Evolutionary conservation across 1,140 invertebrate species (phyloP).

Genomic region (Drosophila neocordata): DNA sequence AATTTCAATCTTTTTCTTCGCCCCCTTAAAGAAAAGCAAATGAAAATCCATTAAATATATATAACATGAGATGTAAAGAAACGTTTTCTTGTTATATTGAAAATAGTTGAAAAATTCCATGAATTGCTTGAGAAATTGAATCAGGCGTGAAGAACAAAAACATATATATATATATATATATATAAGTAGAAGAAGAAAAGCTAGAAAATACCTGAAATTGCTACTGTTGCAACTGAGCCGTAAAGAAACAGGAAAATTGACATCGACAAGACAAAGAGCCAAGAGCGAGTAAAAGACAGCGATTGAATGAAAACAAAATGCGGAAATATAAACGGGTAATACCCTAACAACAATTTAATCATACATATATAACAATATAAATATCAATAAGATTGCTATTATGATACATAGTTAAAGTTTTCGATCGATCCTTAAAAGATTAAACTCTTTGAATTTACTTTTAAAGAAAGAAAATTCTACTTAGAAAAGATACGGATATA

Average conservation of each 20-base stretch:
- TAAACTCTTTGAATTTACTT: too few relatives aligned
- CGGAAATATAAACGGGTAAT: too few relatives aligned
- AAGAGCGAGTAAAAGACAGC: background rate
- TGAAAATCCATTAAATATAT: background rate
- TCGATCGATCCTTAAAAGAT: too few relatives aligned
- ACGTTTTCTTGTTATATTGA: too few relatives aligned
- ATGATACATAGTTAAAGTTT: too few relatives aligned
- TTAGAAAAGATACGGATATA: too few relatives aligned
- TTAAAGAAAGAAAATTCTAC: too few relatives aligned
- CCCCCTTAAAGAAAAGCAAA: background rate
- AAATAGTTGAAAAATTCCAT: background rate
- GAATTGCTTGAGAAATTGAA: background rate
- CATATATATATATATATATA: background rate
- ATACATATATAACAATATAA: background rate
- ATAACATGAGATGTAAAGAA: background rate
- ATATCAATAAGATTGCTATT: too few relatives aligned
- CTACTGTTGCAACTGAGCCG: constrained; percentile 1
- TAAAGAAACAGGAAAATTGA: constrained; percentile 2
- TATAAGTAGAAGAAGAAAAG: background rate
- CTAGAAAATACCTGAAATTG: constrained; percentile 2
- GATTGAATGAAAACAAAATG: too few relatives aligned
- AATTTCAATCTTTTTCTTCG: background rate
- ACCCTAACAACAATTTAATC: background rate
- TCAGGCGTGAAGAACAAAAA: constrained; percentile 2
- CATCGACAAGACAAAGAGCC: background rate